phyloP scores from a whole-genome alignment of 2,113 vertebrate species.

The Oryzias celebensis region DNA sequence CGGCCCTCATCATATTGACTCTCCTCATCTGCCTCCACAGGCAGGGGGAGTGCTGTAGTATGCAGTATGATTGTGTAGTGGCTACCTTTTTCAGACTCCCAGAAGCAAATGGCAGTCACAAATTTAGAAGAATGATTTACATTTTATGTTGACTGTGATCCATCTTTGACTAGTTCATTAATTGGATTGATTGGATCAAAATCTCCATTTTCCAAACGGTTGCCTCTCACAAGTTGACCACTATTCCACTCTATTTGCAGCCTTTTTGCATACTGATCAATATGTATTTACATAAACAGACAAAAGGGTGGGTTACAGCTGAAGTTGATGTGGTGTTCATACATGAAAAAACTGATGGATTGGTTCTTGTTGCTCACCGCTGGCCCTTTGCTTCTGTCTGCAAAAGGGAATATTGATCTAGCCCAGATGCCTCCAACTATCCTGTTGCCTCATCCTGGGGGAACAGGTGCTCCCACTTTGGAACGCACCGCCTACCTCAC shows the following conservation, averaged over 20 bases:
- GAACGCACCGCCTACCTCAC: constrained; percentile 97
- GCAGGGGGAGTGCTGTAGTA: constrained; percentile 42
- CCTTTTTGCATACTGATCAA: constrained; percentile 55
- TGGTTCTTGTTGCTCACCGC: constrained; percentile 76
- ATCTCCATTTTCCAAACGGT: constrained; percentile 59
- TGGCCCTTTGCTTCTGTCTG: constrained; percentile 83
- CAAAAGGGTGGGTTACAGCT: constrained; percentile 53
- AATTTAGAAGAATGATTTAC: constrained; percentile 55
- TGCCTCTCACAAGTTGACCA: constrained; percentile 58
- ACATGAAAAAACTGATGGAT: constrained; percentile 65
- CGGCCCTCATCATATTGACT: constrained; percentile 37
- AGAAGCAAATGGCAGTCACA: constrained; percentile 82
- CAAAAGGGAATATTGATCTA: constrained; percentile 98
- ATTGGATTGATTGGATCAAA: constrained; percentile 32
- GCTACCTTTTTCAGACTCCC: constrained; percentile 83
- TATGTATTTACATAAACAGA: constrained; percentile 55
- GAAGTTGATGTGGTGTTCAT: constrained; percentile 59
- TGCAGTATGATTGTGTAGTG: constrained; percentile 71
- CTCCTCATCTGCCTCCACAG: constrained; percentile 28
- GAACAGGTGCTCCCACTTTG: constrained; percentile 93
- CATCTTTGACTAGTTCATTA: constrained; percentile 37
- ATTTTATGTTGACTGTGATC: constrained; percentile 61
- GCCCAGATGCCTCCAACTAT: constrained; percentile 98
- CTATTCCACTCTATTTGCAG: constrained; percentile 57
- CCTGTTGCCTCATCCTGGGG: constrained; percentile 97